Conservation (phyloP, 2,888 invertebrate species). For the Homarus gammarus region DNA sequence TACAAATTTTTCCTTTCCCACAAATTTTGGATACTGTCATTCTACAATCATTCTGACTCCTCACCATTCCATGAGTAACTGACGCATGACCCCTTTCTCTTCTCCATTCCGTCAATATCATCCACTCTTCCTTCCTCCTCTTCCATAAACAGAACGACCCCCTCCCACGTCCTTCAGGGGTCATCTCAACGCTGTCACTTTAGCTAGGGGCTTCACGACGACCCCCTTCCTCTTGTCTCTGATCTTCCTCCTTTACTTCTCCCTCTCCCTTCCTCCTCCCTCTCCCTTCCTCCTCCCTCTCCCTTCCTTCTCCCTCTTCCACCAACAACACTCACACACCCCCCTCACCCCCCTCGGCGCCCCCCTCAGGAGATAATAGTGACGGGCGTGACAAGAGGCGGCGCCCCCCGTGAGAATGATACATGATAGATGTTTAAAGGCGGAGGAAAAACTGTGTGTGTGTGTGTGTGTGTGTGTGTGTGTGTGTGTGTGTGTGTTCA, state of each 20-base stretch:
- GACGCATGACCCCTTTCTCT: too few species aligned
- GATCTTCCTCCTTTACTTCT: not conserved
- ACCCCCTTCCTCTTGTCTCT: not conserved
- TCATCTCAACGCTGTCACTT: too few species aligned
- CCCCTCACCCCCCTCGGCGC: not conserved
- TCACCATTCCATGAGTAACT: too few species aligned
- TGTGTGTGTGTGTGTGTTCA: not conserved
- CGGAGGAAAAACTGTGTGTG: too few species aligned
- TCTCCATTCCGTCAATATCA: too few species aligned
- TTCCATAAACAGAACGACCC: not conserved
- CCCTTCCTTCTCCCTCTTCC: not conserved
- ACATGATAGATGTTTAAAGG: not conserved
- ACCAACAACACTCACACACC: not conserved
- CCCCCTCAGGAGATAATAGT: not conserved
- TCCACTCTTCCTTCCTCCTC: constrained; percentile 34
- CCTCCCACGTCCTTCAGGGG: not conserved
- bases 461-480: too few species aligned
- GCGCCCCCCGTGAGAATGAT: not conserved
- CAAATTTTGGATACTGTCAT: too few species aligned
- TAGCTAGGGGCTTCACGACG: too few species aligned
- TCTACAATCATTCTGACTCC: too few species aligned
- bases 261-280: not conserved
- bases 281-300: not conserved
- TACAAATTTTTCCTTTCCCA: too few species aligned
- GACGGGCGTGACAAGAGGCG: constrained; percentile 8